Base-by-base conservation (phyloP, 2,888 invertebrate genomes). In the Galerucella nymphaeae region DNA sequence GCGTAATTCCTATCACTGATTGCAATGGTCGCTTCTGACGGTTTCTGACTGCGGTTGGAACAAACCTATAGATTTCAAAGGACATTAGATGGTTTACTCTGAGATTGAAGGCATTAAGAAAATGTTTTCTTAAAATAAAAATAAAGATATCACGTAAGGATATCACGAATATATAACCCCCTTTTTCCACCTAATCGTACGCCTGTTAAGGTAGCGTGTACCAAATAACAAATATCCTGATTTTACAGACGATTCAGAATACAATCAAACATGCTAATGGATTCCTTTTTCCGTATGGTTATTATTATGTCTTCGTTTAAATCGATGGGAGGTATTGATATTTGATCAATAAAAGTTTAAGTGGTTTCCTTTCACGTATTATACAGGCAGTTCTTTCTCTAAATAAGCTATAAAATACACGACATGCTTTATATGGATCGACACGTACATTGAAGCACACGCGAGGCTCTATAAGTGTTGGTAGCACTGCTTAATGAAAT, bases 311-410 rank as follows among this genome's bases (percentile, higher is more conserved):
- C 42, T 62, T 42, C 61, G 42, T 45, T 42, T 16, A 42, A 62
- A 41, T 18, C 8, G 61, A 18, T 13, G 18, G 18, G 3, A 18
- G 42, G 18, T 62, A 62, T 42, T 62, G 61, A 62, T 41, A 62
- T 62, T 62, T 62, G 61, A 62, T 62, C 61, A 62, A 62, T 62
- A 62, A 62, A 62, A 38, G 23, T 62, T 16, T 16, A 62, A 62
- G 13, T 11, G 61, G 16, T n/a, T 18, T 20, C 3, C 45, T 16
- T 18, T 18, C 6, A n/a, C 42, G 13, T 41, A 45, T 18, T 4
- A 13, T 2, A 42, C 42, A 14, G 9, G 16, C 42, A 18, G 18
- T 9, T 10, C n/a, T 38, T 13, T 38, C 59, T 18, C 9, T 18
- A 62, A 62, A 42, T 42, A 42, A 42, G 41, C 38, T 18, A 62